Evolutionary conservation across 2,888 invertebrate genomes (phyloP).

Genomic region (Apeira syringaria): DNA sequence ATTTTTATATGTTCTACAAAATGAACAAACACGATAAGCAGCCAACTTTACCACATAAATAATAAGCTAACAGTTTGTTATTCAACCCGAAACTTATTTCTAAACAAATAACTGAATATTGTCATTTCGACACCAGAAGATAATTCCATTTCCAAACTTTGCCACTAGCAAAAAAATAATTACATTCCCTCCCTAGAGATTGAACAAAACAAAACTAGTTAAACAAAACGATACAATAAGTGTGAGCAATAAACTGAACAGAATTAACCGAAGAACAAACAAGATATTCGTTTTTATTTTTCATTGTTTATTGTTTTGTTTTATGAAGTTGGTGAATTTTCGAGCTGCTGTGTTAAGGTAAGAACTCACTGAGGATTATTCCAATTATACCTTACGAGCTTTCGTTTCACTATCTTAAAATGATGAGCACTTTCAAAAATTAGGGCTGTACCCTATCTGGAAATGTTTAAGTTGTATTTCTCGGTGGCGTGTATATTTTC

Average conservation of each 20-base stretch:
- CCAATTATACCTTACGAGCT: no score
- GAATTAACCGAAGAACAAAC: slow-evolving; percentile 43
- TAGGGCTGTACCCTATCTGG: no score
- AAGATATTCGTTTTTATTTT: slow-evolving; percentile 46
- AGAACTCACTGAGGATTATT: no score
- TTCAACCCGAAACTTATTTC: slow-evolving; percentile 17
- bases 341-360: slow-evolving; percentile 12
- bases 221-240: slow-evolving; percentile 75
- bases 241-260: slow-evolving; percentile 52
- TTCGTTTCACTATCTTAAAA: no score
- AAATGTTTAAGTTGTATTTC: no score
- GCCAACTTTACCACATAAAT: slow-evolving; percentile 3
- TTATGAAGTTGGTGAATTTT: slow-evolving; percentile 26
- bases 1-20: not conserved
- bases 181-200: slow-evolving; percentile 23
- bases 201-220: slow-evolving; percentile 53
- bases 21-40: not conserved
- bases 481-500: no score
- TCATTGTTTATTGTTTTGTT: slow-evolving; percentile 25
- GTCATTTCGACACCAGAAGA: slow-evolving; percentile 20
- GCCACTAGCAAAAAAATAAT: slow-evolving; percentile 21
- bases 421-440: no score
- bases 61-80: slow-evolving; percentile 10
- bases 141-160: slow-evolving; percentile 20
- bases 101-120: slow-evolving; percentile 15